Evolutionary conservation across 35 echinoderm and acorn worm genomes (phyloP), one percentile per base, ranked within the genome.

Genomic region (Stichopus chloronotus): DNA sequence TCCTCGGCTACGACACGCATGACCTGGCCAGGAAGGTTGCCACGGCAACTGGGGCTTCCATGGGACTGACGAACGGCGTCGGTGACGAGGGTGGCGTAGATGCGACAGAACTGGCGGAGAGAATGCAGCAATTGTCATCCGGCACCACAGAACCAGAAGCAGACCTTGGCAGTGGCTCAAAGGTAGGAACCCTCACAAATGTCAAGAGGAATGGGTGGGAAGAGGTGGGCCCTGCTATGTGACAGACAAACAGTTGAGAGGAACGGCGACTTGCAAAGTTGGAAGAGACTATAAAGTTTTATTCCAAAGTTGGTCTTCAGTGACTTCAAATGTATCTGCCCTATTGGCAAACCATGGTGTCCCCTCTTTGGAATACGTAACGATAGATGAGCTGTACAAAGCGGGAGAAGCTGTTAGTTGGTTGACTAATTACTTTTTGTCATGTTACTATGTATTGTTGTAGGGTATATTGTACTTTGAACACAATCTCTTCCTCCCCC

Each of bases 121-220:
- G 93, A 68, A 98, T 98, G 95, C 89, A 98, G 79, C 88, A 86
- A 23, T 81, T 98, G 12, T 89, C 91, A 7, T 78, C 90, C 56
- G 97, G 93, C 55, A 90, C 72, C 5, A 92, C 78, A 24, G 93
- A 86, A 72, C 63, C 89, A 86, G 97, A 98, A 69, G 93, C 95
- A 53, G 94, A 90, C 57, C 93, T 98, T 2, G 94, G 97, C 25
- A 96, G 95, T 87, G 95, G 97, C 23, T 98, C 97, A 86, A 98
- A 98, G 95, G 97, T 98, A 52, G 79, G 94, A 59, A 25, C 5
- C 17, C 11, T 65, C 61, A 65, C 11, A 65, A 14, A 65, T 65
- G 61, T 19, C 61, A 14, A 19, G 61, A 65, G 13, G 19, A 65
- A 65, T 0, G 17, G 61, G 8, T 16, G n/a, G 16, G 60, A 11